These are phyloP conservation scores for Reticulitermes lucifugus DNA, from an alignment of 2,888 invertebrate species.

Conservation along the genomic window DNA sequence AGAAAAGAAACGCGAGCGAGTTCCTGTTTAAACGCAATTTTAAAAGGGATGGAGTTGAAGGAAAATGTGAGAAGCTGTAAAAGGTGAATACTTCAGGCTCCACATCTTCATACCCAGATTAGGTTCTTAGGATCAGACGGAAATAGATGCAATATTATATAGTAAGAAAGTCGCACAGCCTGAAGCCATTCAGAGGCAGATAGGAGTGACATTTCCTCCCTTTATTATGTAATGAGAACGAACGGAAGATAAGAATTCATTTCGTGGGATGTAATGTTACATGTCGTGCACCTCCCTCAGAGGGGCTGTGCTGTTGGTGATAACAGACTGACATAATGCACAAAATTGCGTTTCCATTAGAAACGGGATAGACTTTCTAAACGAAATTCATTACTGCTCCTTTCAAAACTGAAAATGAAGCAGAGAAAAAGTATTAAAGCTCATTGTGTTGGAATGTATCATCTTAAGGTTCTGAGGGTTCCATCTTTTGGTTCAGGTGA, in stretches of 20 bases:
- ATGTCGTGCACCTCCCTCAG: neutral
- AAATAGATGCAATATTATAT: conserved; percentile 14
- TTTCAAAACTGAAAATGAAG: neutral
- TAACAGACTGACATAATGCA: neutral
- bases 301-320: neutral
- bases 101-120: neutral
- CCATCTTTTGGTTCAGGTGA: too few relatives aligned
- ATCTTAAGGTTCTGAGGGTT: too few relatives aligned
- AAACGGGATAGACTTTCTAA: neutral
- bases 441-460: too few relatives aligned
- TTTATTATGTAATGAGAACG: conserved; percentile 2
- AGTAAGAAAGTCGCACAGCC: neutral
- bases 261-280: neutral
- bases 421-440: neutral
- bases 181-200: neutral
- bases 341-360: neutral
- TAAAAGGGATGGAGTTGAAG: neutral
- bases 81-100: conserved; percentile 21
- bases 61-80: conserved; percentile 18
- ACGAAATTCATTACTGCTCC: conserved; percentile 12
- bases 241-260: conserved; percentile 18
- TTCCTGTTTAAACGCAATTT: conserved; percentile 22
- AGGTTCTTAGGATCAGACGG: conserved; percentile 1
- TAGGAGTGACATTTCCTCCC: neutral
- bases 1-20: neutral